phyloP scores from a whole-genome alignment of 2,797 vertebrate species.

The Parambassis ranga region DNA sequence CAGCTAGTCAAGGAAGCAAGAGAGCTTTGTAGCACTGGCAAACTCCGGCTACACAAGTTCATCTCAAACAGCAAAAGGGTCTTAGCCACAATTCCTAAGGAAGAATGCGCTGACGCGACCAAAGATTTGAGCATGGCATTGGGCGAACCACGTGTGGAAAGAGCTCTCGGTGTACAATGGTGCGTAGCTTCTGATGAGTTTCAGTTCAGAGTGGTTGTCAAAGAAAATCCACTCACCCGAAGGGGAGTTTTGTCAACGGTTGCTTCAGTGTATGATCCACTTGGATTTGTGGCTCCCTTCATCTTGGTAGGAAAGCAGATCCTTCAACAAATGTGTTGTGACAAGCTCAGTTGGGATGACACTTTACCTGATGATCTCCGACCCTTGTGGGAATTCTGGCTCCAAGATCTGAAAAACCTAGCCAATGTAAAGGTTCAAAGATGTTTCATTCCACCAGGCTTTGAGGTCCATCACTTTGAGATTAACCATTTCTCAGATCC shows the following conservation, averaged over 20 bases:
- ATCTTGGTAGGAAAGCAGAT: background rate
- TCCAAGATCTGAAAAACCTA: too few species aligned
- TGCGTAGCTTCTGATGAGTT: slow-evolving; percentile 9
- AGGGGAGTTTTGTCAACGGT: slow-evolving; percentile 11
- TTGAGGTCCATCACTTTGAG: too few species aligned
- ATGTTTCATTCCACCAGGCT: too few species aligned
- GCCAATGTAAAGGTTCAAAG: too few species aligned
- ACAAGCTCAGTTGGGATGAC: too few species aligned
- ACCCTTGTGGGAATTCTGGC: too few species aligned
- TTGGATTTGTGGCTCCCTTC: too few species aligned
- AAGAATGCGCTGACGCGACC: background rate
- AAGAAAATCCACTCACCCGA: background rate
- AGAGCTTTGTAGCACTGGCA: background rate
- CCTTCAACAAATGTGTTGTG: background rate
- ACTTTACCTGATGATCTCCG: too few species aligned
- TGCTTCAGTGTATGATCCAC: background rate
- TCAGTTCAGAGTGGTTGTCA: background rate
- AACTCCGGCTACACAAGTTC: background rate
- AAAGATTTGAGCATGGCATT: background rate
- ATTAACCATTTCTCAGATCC: too few species aligned
- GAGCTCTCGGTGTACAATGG: background rate
- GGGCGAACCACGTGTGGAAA: background rate
- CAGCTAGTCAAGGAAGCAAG: background rate
- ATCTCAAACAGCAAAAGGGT: background rate
- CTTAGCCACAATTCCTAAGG: background rate